phyloP scores from a whole-genome alignment of 2,113 vertebrate genomes.

The Lepidothrix coronata region DNA sequence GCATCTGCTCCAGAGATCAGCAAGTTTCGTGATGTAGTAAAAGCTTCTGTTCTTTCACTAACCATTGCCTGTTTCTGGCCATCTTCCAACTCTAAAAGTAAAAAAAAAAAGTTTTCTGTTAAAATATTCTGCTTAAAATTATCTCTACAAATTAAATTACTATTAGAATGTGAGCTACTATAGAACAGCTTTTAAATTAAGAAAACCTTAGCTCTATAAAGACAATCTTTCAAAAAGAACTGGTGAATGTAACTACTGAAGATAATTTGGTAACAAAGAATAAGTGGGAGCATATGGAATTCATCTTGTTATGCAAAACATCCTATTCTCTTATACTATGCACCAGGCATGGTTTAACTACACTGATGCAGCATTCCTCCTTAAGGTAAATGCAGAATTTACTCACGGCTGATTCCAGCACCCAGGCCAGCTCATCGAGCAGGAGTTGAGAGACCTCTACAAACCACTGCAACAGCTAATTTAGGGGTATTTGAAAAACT shows the following conservation, averaged over 20 bases:
- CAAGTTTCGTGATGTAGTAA: slow-evolving; percentile 96
- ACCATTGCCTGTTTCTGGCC: slow-evolving; percentile 91
- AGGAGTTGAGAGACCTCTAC: neutral
- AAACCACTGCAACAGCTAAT: neutral
- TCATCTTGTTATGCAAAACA: neutral
- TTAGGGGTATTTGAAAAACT: neutral
- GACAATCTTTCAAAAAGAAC: neutral
- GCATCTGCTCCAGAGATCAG: slow-evolving; percentile 93
- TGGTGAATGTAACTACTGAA: neutral
- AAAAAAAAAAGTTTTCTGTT: neutral
- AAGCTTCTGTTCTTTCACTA: slow-evolving; percentile 96
- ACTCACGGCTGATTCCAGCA: neutral
- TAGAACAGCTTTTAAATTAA: neutral
- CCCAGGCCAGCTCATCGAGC: slow-evolving; percentile 19
- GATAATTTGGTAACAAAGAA: neutral
- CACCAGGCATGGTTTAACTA: neutral
- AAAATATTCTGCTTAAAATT: neutral
- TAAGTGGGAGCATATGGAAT: neutral
- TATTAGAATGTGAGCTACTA: neutral
- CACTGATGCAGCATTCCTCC: neutral
- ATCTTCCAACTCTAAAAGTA: slow-evolving; percentile 82
- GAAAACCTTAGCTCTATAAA: neutral
- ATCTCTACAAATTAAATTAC: neutral
- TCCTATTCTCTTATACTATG: neutral
- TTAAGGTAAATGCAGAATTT: neutral